Evolutionary conservation across 2,888 invertebrate species (phyloP), one percentile per base, ranked within the genome.

Genomic region (Odontocerum albicorne): DNA sequence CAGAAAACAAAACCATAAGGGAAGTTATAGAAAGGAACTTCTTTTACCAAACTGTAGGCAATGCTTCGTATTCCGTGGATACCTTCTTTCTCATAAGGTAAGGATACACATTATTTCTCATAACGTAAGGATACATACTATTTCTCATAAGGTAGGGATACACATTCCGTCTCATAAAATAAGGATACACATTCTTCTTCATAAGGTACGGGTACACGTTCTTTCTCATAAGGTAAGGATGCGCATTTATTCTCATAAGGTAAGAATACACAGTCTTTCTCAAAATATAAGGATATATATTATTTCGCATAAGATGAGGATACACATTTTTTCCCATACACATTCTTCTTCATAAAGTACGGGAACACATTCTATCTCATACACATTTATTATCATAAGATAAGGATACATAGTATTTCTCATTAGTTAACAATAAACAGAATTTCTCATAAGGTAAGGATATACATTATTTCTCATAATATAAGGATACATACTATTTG

Each of bases 81-180:
- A 89, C 90, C 3, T 92, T 92, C 73, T 92, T 91, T 74, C 90
- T 90, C 65, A 89, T 92, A 62, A 90, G 90, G 87, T 90, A 64
- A 22, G 39, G 6, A 16, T 22, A 16, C 4, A 21, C 10, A 12
- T 27, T 27, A 4, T 4, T 27, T 27, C 4, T 27, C 10, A 27
- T 27, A 27, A 27, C 27, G n/a, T 7, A 27, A 10, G 6, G 35
- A 35, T n/a, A 35, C 35, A n/a, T 12, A n/a, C 4, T 7, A 10
- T 7, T 27, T 27, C 6, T 7, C 27, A 27, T 7, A 10, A 7
- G 27, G 27, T 6, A 10, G 27, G 10, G 10, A 6, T 27, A 27
- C 27, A 7, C 27, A 7, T 27, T 27, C 27, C 27, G 10, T 10
- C 27, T 27, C 27, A 89, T 92, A 62, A 90, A 90, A 87, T 90